A percentile compares a stretch with the other conserved stretches of the same genome.
Conservation (phyloP, 2,113 vertebrate genomes). For the Lepisosteus osseus region DNA sequence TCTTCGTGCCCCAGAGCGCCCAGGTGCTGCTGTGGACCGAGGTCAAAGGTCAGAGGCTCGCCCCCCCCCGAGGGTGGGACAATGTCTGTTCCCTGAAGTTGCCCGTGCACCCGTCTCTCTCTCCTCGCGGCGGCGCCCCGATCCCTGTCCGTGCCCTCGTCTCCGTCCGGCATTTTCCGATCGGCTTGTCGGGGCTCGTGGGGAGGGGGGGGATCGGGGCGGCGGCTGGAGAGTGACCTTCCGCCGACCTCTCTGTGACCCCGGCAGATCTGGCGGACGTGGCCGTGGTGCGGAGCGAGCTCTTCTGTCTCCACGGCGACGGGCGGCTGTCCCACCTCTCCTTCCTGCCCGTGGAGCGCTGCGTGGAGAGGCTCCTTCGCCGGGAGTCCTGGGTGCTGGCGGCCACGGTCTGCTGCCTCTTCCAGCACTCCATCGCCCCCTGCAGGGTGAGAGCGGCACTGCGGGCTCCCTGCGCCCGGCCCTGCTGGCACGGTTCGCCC, state of each 20-base stretch:
- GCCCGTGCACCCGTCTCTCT: neutral
- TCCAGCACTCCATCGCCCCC: slow-evolving; percentile 74
- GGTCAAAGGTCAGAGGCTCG: slow-evolving; percentile 73
- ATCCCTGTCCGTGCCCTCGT: neutral
- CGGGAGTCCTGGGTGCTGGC: slow-evolving; percentile 80
- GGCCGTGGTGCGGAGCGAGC: slow-evolving; percentile 78
- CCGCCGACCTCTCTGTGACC: neutral
- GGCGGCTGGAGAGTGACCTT: too few relatives aligned
- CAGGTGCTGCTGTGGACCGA: slow-evolving; percentile 94
- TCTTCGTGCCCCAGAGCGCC: slow-evolving; percentile 87
- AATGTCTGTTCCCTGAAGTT: neutral
- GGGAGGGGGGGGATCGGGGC: too few relatives aligned
- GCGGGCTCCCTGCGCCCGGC: neutral
- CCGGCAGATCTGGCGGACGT: slow-evolving; percentile 81
- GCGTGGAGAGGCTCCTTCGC: slow-evolving; percentile 84
- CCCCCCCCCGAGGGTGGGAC: too few relatives aligned
- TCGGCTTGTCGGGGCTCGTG: too few relatives aligned
- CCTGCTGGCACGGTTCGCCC: neutral
- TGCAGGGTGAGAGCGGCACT: slow-evolving; percentile 70
- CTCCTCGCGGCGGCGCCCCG: neutral
- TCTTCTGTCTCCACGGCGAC: slow-evolving; percentile 84
- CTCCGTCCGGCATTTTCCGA: neutral
- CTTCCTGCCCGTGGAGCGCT: slow-evolving; percentile 81
- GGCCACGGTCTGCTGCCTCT: slow-evolving; percentile 80
- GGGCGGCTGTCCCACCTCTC: slow-evolving; percentile 86